A percentile compares a stretch with the other conserved stretches of the same genome.
phyloP scores from a whole-genome alignment of 2,888 invertebrate genomes.

The Leptinotarsa peninsularis region DNA sequence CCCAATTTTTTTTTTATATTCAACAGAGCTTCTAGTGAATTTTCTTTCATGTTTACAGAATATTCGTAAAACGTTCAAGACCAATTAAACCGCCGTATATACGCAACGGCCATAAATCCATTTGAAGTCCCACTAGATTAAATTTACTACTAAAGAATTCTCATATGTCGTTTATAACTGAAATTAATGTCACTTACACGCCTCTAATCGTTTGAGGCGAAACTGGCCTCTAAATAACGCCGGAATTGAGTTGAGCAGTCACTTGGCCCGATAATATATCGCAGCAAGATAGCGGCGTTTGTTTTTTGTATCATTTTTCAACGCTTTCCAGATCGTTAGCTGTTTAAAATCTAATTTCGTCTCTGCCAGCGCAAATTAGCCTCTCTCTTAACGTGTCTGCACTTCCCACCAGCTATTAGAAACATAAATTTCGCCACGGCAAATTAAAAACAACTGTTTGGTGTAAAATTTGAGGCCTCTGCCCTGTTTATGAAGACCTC shows the following conservation, averaged over 20 bases:
- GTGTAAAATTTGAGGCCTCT: constrained; percentile 60
- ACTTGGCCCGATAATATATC: constrained; percentile 58
- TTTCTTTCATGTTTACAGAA: constrained; percentile 25
- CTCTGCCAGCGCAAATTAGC: constrained; percentile 65
- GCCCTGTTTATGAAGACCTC: constrained; percentile 38
- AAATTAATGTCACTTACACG: constrained; percentile 63
- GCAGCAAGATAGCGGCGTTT: constrained; percentile 51
- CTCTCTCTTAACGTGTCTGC: constrained; percentile 63
- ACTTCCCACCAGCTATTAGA: constrained; percentile 60
- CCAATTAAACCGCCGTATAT: constrained; percentile 56
- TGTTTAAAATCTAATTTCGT: constrained; percentile 67
- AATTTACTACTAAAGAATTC: constrained; percentile 59
- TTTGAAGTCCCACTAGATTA: constrained; percentile 49
- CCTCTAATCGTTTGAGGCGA: constrained; percentile 60
- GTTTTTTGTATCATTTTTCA: constrained; percentile 64
- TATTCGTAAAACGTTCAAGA: constrained; percentile 43
- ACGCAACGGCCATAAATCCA: constrained; percentile 54
- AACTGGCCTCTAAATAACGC: constrained; percentile 33
- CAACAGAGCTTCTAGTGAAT: neutral
- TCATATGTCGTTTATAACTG: constrained; percentile 62
- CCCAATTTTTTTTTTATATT: no score
- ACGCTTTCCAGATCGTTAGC: constrained; percentile 64
- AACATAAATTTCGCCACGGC: constrained; percentile 66
- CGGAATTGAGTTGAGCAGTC: constrained; percentile 46
- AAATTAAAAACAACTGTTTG: constrained; percentile 67